Conservation (phyloP, 2,888 invertebrate genomes). For the Platynereis dumerilii region DNA sequence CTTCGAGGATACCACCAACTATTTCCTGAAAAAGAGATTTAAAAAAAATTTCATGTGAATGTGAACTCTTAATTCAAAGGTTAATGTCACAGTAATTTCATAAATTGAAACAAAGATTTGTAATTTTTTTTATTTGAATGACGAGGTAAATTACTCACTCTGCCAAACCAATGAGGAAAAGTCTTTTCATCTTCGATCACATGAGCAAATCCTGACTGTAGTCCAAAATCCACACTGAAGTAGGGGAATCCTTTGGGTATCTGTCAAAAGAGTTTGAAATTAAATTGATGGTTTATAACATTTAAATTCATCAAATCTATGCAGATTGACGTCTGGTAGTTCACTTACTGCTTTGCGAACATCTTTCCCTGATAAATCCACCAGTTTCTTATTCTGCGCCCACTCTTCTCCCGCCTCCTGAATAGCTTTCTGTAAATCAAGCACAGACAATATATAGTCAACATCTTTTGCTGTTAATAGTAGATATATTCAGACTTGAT, state of each 20-base stretch:
- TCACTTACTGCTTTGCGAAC: constrained; percentile 73
- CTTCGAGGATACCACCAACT: constrained; percentile 91
- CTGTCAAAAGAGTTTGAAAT: constrained; percentile 38
- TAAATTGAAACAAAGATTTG: too few species aligned
- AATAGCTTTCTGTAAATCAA: constrained; percentile 79
- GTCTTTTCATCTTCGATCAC: constrained; percentile 90
- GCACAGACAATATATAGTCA: neutral
- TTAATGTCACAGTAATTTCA: too few species aligned
- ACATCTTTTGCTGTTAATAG: too few species aligned
- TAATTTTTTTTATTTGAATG: neutral
- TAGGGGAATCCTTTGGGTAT: constrained; percentile 94
- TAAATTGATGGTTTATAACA: too few species aligned
- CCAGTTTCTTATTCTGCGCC: constrained; percentile 91
- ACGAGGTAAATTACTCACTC: constrained; percentile 68
- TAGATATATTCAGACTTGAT: too few species aligned
- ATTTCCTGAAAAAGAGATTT: constrained; percentile 71
- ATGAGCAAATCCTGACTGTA: constrained; percentile 89
- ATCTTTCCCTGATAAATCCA: constrained; percentile 74
- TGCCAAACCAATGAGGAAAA: constrained; percentile 89
- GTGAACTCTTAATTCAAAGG: neutral
- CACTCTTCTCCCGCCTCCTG: constrained; percentile 94
- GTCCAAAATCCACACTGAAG: constrained; percentile 92
- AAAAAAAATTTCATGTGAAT: neutral
- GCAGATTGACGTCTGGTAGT: too few species aligned
- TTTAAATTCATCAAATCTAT: too few species aligned